These are phyloP conservation scores for Coregonus sp. DNA, from an alignment of 2,797 vertebrate genomes.

Conservation along the genomic window DNA sequence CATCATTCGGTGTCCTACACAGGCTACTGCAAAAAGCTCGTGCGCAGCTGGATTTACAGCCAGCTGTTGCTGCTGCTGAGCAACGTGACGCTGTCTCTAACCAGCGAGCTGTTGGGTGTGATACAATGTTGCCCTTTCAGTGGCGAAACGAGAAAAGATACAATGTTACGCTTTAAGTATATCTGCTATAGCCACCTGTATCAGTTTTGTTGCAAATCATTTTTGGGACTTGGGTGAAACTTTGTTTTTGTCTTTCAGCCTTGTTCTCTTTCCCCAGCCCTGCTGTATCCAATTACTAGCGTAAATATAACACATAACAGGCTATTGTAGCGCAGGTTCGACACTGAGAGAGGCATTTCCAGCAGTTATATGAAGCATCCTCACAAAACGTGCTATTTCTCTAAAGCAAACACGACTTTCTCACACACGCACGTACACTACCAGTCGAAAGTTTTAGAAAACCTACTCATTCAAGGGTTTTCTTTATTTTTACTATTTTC, in stretches of 20 bases:
- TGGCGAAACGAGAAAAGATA: background rate
- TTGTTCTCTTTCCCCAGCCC: background rate
- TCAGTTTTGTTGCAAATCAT: background rate
- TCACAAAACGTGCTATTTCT: background rate
- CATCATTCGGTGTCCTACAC: background rate
- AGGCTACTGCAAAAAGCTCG: background rate
- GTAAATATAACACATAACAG: background rate
- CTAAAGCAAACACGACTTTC: background rate
- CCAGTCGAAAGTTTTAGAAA: too few species aligned
- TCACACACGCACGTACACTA: background rate
- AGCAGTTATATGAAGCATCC: background rate
- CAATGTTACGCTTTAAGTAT: background rate
- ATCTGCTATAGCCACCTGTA: background rate
- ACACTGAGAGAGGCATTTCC: background rate
- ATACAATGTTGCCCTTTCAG: background rate
- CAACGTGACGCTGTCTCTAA: constrained; percentile 20
- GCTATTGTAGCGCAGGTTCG: background rate
- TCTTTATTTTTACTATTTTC: too few species aligned
- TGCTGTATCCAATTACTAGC: background rate
- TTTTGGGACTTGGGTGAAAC: background rate
- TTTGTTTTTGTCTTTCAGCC: background rate
- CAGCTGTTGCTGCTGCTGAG: constrained; percentile 36
- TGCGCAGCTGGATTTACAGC: background rate
- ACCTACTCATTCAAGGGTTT: too few species aligned
- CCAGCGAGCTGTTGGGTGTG: background rate